Evolutionary conservation across 2,888 invertebrate genomes (phyloP), one percentile per base, ranked within the genome.

Genomic region (Eretmocerus hayati): DNA sequence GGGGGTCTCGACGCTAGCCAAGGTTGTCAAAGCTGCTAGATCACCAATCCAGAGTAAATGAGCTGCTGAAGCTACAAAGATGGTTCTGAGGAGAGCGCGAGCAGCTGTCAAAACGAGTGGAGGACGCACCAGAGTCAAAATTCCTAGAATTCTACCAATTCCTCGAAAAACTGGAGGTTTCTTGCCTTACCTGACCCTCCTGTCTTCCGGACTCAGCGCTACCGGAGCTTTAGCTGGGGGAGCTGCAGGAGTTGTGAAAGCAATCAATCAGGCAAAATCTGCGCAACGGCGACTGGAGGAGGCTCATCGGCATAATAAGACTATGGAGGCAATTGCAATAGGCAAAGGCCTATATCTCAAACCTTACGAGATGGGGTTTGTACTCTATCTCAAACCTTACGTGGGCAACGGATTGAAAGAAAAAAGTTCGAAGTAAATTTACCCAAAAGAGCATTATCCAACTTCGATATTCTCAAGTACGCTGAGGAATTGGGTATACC

Each of bases 261-360:
- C 39, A 4, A 23, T 48, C 5, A 52, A 42, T 42, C 40, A 48
- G 18, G 37, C 59, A 11, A 58, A 55, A 16, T 44, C 48, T 18
- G 59, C 58, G 4, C 47, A 58, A 42, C 39, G 47, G 20, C 42
- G 52, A 37, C 48, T 63, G 20, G 44, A 53, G 5, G 63, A 65
- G 46, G 44, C 42, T 11, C 40, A 58, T 51, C 48, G 61, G 19
- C 63, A 64, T 50, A 62, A 64, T 49, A 40, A 53, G 48, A 52
- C 52, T 11, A 62, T 63, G 58, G 58, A 63, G 51, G 52, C 47
- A 3, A 55, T 61, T n/a, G 56, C 59, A 16, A 9, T 61, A 13
- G 61, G 57, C 4, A 63, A 58, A 33, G 58, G 58, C 2, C 19
- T 62, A 16, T 55, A 57, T 40, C 31, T 58, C 16, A 55, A 56